Evolutionary conservation across 2,797 vertebrate genomes (phyloP).

Genomic region (Parauchenoglanis ngamensis): DNA sequence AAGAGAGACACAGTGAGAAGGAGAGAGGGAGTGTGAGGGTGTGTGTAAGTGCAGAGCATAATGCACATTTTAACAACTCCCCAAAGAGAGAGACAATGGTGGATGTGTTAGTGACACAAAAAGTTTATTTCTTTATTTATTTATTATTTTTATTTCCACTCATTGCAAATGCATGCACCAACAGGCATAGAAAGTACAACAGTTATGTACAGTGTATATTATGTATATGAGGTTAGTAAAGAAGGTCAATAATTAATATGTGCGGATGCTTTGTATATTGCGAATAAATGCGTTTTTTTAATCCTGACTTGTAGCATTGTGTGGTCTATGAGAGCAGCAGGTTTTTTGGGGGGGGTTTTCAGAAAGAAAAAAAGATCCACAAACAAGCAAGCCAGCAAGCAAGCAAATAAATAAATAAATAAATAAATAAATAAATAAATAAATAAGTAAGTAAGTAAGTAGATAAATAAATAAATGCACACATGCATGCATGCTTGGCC

Average conservation of each 20-base stretch:
- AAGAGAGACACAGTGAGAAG: slow-evolving; percentile 22
- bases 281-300: neutral
- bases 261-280: neutral
- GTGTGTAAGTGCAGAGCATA: neutral
- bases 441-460: neutral
- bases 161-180: neutral
- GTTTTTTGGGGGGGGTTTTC: neutral
- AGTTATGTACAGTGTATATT: neutral
- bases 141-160: neutral
- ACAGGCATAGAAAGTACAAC: neutral
- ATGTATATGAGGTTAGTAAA: neutral
- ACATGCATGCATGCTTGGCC: neutral
- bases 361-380: neutral
- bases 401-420: neutral
- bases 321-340: neutral
- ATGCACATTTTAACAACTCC: slow-evolving; percentile 19
- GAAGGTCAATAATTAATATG: neutral
- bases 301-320: neutral
- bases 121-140: too few species aligned
- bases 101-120: neutral
- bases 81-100: neutral
- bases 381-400: neutral
- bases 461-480: neutral
- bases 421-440: neutral
- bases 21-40: slow-evolving; percentile 38